Evolutionary conservation across 1,140 invertebrate species (phyloP).

Genomic region (Tribolium madens): DNA sequence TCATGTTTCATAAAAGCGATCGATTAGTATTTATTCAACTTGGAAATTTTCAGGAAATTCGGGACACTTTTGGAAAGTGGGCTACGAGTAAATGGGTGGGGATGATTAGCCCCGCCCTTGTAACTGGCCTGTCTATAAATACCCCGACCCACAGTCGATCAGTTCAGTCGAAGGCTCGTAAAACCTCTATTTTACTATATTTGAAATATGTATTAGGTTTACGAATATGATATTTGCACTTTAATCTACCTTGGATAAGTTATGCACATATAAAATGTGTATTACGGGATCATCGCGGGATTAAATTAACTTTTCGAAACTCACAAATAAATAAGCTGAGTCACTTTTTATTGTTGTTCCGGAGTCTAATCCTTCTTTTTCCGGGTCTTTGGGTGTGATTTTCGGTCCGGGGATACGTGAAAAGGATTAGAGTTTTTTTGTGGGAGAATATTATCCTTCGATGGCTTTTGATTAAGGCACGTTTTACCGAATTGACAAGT

Average conservation of each 20-base stretch:
- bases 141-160: not conserved
- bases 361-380: conserved; percentile 4
- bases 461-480: not conserved
- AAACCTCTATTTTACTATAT: not conserved
- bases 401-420: not conserved
- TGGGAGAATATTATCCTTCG: not conserved
- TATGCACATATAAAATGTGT: conserved; percentile 35
- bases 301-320: not conserved
- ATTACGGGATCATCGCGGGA: not conserved
- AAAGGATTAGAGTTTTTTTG: conserved; percentile 19
- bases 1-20: not conserved
- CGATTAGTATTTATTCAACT: not conserved
- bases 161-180: not conserved
- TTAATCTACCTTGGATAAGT: conserved; percentile 22
- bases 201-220: not conserved
- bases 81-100: no score
- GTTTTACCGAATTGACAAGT: not conserved
- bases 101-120: no score
- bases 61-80: not conserved
- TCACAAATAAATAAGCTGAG: not conserved
- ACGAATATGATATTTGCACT: conserved; percentile 20
- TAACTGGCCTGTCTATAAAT: no score
- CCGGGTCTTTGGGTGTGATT: conserved; percentile 20
- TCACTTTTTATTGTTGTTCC: not conserved
- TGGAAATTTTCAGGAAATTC: not conserved